phyloP scores from a whole-genome alignment of 2,888 invertebrate genomes.

The Pterostichus niger region DNA sequence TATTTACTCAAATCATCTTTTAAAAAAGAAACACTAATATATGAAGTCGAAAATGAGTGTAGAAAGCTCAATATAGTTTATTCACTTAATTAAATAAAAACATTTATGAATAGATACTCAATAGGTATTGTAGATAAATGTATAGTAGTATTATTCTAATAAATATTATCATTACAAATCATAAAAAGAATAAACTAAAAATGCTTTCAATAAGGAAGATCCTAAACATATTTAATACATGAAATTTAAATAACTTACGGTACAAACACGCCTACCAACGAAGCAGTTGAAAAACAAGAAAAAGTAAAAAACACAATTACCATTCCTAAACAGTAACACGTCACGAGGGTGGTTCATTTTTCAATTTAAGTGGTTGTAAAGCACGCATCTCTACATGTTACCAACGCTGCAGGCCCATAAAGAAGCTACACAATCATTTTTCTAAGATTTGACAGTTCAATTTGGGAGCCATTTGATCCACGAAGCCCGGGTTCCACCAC shows the following conservation, averaged over 20 bases:
- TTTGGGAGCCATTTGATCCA: slow-evolving; percentile 59
- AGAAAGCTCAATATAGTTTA: too few relatives aligned
- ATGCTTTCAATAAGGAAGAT: too few relatives aligned
- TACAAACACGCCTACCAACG: background rate
- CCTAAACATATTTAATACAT: background rate
- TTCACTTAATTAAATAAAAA: too few relatives aligned
- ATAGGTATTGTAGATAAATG: too few relatives aligned
- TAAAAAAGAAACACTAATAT: too few relatives aligned
- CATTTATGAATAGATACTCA: too few relatives aligned
- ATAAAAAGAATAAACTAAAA: too few relatives aligned
- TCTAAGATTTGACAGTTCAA: slow-evolving; percentile 64
- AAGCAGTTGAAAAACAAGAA: background rate
- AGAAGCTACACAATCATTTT: slow-evolving; percentile 59
- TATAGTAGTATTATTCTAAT: too few relatives aligned
- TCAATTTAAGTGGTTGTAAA: slow-evolving; percentile 55
- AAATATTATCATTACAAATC: too few relatives aligned
- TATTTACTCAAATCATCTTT: too few relatives aligned
- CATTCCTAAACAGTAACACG: slow-evolving; percentile 31
- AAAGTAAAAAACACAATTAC: slow-evolving; percentile 20
- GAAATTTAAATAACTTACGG: slow-evolving; percentile 1
- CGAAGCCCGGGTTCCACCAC: background rate
- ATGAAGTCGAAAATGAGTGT: too few relatives aligned
- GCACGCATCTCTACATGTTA: slow-evolving; percentile 23
- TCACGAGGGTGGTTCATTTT: slow-evolving; percentile 48
- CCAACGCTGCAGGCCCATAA: slow-evolving; percentile 4